Percentiles rank a stretch among this genome's conserved stretches.
Evolutionary conservation across 2,888 invertebrate genomes (phyloP).

Genomic region (Ichneumoninae sp.): DNA sequence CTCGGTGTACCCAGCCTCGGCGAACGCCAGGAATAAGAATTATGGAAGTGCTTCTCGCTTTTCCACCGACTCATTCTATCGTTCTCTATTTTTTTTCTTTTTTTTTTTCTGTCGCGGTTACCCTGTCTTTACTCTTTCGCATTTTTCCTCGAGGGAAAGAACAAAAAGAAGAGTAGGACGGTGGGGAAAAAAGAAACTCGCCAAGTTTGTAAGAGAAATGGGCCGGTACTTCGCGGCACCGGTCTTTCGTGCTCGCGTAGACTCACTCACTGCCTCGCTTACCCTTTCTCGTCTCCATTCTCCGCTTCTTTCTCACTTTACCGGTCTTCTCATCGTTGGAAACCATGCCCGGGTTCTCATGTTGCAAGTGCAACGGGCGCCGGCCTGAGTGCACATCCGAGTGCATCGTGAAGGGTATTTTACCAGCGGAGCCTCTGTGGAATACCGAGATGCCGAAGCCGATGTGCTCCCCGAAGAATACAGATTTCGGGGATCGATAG

Average conservation of each 20-base stretch:
- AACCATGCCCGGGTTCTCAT: slow-evolving; percentile 50
- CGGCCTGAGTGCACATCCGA: slow-evolving; percentile 61
- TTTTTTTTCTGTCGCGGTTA: slow-evolving; percentile 35
- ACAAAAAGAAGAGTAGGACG: not conserved
- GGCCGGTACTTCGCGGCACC: slow-evolving; percentile 36
- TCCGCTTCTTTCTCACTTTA: slow-evolving; percentile 26
- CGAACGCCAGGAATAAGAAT: slow-evolving; percentile 73
- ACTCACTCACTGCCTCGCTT: slow-evolving; percentile 24
- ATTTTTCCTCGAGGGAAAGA: slow-evolving; percentile 45
- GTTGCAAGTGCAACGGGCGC: slow-evolving; percentile 55
- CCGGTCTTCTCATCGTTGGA: slow-evolving; percentile 18
- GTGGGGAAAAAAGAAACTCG: slow-evolving; percentile 38
- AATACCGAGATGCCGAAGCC: slow-evolving; percentile 23
- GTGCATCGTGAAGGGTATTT: slow-evolving; percentile 62
- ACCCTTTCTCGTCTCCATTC: slow-evolving; percentile 25
- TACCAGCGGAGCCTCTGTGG: slow-evolving; percentile 38
- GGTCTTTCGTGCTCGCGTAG: slow-evolving; percentile 38
- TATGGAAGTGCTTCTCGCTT: slow-evolving; percentile 65
- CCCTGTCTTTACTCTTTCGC: slow-evolving; percentile 46
- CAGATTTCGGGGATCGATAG: slow-evolving; percentile 36
- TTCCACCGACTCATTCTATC: slow-evolving; percentile 45
- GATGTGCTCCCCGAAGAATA: slow-evolving; percentile 22
- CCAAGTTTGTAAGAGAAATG: slow-evolving; percentile 62
- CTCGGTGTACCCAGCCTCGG: slow-evolving; percentile 57
- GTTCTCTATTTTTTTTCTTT: slow-evolving; percentile 9